Conservation (phyloP, 2,797 vertebrate genomes). For the Pangasius krempfi region DNA sequence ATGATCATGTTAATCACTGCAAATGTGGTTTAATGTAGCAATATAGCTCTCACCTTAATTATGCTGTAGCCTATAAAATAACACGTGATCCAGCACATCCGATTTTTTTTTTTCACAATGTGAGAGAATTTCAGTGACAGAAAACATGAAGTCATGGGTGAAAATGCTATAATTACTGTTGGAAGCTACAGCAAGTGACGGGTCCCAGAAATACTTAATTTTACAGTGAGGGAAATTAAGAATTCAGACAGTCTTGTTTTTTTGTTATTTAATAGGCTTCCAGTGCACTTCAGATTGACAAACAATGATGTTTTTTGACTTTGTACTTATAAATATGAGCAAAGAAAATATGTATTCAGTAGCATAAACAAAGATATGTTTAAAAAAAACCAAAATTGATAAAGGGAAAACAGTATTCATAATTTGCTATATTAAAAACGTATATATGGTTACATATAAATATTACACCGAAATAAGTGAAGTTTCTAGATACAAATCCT, state of each 20-base stretch:
- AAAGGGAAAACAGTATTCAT: not conserved
- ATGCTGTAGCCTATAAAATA: not conserved
- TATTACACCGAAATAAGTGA: not conserved
- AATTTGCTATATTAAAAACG: not conserved
- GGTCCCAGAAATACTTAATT: not conserved
- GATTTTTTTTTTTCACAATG: not conserved
- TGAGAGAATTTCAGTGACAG: no score
- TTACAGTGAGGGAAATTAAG: not conserved
- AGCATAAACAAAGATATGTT: not conserved
- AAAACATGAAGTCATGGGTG: no score
- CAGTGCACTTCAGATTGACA: not conserved
- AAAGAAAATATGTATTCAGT: not conserved
- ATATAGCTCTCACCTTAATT: not conserved
- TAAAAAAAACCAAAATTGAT: not conserved
- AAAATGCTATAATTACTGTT: no score
- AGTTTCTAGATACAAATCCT: not conserved
- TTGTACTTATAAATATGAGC: not conserved
- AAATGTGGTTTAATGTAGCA: not conserved
- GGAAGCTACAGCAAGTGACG: not conserved
- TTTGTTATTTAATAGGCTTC: not conserved
- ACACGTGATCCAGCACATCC: not conserved
- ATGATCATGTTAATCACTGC: not conserved
- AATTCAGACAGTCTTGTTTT: not conserved
- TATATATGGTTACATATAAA: not conserved
- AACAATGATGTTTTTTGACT: not conserved